Evolutionary conservation across 2,888 invertebrate species (phyloP).

Genomic region (Hirtodrosophila duncani): DNA sequence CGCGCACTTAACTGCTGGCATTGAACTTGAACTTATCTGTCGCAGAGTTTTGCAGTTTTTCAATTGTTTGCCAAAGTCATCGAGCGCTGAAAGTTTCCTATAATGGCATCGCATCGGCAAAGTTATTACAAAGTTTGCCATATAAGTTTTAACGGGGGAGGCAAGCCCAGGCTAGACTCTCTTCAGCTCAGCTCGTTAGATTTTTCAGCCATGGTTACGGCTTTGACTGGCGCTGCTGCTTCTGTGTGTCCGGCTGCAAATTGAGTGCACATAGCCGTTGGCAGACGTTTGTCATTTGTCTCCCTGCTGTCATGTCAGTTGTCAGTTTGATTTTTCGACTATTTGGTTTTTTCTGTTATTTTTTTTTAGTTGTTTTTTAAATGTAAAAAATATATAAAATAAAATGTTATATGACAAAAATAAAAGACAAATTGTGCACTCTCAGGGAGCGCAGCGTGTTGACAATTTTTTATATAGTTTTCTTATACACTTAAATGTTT

Average conservation of each 20-base stretch:
- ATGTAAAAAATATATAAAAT: constrained; percentile 36
- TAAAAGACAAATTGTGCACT: constrained; percentile 35
- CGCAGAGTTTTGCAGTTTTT: constrained; percentile 24
- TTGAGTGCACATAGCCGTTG: constrained; percentile 54
- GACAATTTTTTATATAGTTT: constrained; percentile 58
- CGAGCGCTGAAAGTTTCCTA: constrained; percentile 25
- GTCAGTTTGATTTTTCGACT: constrained; percentile 69
- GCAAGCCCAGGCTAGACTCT: constrained; percentile 27
- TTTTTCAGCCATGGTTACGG: constrained; percentile 17
- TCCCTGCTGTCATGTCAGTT: constrained; percentile 73
- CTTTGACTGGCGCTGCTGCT: constrained; percentile 10
- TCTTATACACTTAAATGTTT: too few relatives aligned
- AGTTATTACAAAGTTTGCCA: constrained; percentile 57
- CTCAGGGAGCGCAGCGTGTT: constrained; percentile 34
- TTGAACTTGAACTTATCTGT: constrained; percentile 66
- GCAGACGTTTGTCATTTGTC: constrained; percentile 71
- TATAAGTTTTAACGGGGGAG: constrained; percentile 43
- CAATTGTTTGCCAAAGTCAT: constrained; percentile 66
- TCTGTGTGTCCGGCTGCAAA: constrained; percentile 28
- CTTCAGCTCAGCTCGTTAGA: constrained; percentile 37
- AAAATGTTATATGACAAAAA: constrained; percentile 25
- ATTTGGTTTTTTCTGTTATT: constrained; percentile 11
- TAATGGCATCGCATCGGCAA: constrained; percentile 29
- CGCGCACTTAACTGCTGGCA: constrained; percentile 6
- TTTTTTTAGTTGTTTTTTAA: constrained; percentile 36